These are phyloP conservation scores for Mormyrus lacerda DNA, from an alignment of 2,113 vertebrate species.

Conservation along the genomic window DNA sequence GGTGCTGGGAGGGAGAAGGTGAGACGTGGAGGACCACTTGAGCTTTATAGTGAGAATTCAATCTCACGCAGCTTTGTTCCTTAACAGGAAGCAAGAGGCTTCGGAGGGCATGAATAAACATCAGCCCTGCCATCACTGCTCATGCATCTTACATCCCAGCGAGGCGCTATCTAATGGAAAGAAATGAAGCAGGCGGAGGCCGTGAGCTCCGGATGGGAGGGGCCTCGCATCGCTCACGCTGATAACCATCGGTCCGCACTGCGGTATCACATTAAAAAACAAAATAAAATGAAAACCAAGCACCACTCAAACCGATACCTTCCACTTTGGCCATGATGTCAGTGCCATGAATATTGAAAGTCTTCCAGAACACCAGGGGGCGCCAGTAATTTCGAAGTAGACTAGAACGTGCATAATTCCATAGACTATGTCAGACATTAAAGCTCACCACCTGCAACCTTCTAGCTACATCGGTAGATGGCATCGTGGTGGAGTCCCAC, in stretches of 20 bases:
- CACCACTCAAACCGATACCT: neutral
- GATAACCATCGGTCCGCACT: constrained; percentile 38
- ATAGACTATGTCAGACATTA: neutral
- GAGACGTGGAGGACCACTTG: constrained; percentile 44
- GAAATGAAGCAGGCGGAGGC: constrained; percentile 38
- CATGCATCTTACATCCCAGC: constrained; percentile 70
- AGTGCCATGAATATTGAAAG: neutral
- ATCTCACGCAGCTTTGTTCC: constrained; percentile 57
- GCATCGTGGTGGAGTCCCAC: neutral
- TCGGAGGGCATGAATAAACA: constrained; percentile 71
- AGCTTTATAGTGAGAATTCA: constrained; percentile 61
- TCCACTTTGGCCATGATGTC: neutral
- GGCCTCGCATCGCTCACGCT: constrained; percentile 49
- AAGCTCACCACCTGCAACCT: neutral
- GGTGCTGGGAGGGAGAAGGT: neutral
- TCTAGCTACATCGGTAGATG: neutral
- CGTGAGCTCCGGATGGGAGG: constrained; percentile 26
- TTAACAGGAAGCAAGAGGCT: constrained; percentile 68
- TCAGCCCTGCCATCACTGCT: constrained; percentile 66
- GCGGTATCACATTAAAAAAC: neutral
- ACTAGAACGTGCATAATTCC: neutral
- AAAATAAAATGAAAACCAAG: neutral
- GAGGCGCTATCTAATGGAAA: constrained; percentile 66
- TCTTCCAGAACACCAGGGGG: neutral
- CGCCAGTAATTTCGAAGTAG: neutral